Percentiles rank a stretch among this genome's conserved stretches.
These are phyloP conservation scores for Macrotus californicus DNA, from an alignment of 2,113 vertebrate genomes.

Conservation along the genomic window DNA sequence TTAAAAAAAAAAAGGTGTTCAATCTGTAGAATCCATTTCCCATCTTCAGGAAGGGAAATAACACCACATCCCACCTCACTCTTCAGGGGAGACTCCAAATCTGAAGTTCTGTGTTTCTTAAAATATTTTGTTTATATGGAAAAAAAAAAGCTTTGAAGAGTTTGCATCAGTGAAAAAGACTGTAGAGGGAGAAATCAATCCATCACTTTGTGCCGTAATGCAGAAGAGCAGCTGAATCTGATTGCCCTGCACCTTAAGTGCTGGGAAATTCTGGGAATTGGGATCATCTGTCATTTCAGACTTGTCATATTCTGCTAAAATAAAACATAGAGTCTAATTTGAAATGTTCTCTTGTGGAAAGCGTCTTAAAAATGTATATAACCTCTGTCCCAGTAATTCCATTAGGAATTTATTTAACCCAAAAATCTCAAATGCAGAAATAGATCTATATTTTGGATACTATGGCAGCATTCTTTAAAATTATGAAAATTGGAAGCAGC, in stretches of 20 bases:
- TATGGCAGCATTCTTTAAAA: conserved; percentile 19
- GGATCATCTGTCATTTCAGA: conserved; percentile 30
- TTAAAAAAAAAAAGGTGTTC: not conserved
- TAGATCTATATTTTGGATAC: conserved; percentile 6
- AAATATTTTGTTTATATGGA: not conserved
- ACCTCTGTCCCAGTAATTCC: conserved; percentile 45
- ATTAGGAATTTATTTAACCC: conserved; percentile 55
- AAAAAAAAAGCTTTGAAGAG: conserved; percentile 11
- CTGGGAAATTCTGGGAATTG: conserved; percentile 31
- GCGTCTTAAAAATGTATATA: conserved; percentile 55
- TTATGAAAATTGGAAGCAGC: conserved; percentile 26
- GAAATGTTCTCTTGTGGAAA: conserved; percentile 35
- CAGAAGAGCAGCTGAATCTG: not conserved
- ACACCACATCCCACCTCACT: not conserved
- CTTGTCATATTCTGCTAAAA: conserved; percentile 30
- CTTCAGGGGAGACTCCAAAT: not conserved
- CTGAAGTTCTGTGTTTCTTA: not conserved
- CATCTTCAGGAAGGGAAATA: conserved; percentile 24
- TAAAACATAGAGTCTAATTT: conserved; percentile 51
- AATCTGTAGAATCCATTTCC: not conserved
- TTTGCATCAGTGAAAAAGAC: not conserved
- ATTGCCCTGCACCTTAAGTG: not conserved
- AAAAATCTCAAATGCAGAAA: conserved; percentile 43
- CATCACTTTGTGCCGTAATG: not conserved
- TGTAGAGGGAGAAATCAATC: not conserved